phyloP scores from a whole-genome alignment of 2,113 vertebrate species.

The Microtus richardsoni region DNA sequence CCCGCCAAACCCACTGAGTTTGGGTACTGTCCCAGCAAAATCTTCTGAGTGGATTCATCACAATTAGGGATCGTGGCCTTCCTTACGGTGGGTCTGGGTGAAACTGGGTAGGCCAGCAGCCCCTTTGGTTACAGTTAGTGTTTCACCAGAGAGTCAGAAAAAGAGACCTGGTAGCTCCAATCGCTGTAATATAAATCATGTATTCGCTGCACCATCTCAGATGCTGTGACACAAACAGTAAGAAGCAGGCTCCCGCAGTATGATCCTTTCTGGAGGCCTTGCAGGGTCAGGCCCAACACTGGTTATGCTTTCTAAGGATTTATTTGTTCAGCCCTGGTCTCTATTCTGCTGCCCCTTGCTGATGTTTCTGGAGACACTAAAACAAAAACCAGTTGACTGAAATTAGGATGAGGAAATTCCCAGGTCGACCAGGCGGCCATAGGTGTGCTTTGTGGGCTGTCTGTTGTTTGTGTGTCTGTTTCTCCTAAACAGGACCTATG shows the following conservation, averaged over 20 bases:
- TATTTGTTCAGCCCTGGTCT: not conserved
- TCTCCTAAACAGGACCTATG: rapidly evolving
- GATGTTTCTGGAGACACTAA: not conserved
- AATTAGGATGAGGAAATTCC: rapidly evolving
- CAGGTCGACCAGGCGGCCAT: not conserved
- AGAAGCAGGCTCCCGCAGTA: not conserved
- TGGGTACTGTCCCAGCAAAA: too few species aligned
- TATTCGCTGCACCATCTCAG: rapidly evolving
- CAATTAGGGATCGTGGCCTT: rapidly evolving
- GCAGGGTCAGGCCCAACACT: not conserved
- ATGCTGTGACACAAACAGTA: not conserved
- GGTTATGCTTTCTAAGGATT: constrained; percentile 15
- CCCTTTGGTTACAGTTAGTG: rapidly evolving
- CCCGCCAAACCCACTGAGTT: not conserved
- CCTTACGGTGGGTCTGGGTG: rapidly evolving
- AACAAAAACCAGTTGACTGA: constrained; percentile 18
- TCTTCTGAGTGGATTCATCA: not conserved
- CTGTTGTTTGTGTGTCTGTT: rapidly evolving
- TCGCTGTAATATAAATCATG: rapidly evolving
- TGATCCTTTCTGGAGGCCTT: rapidly evolving
- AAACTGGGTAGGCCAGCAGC: too few species aligned
- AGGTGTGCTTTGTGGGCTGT: rapidly evolving
- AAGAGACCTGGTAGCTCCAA: not conserved
- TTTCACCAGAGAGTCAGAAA: not conserved
- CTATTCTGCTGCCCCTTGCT: not conserved